Evolutionary conservation across 2,888 invertebrate species (phyloP), one percentile per base, ranked within the genome.

Genomic region (Drosophila merina): DNA sequence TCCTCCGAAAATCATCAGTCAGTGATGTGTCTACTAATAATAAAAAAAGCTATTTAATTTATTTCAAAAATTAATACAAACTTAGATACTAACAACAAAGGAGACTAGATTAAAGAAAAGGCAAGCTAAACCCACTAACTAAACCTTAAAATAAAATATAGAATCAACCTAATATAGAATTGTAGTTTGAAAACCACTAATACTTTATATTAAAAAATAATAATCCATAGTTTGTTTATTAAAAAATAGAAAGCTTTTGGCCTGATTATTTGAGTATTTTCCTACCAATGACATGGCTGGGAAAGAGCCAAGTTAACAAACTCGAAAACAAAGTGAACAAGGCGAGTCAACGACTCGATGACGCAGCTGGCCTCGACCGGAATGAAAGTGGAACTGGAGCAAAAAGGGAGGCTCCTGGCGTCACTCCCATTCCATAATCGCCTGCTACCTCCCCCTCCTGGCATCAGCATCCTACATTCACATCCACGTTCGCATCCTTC

Each of bases 361-460:
- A 57, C 64, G 72, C 73, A 56, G 56, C 64, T 54, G 62, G 50
- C 69, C 69, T 69, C 72, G 69, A 60, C 52, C 71, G 54, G 72
- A 38, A 69, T 64, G 47, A 31, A 56, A 60, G 42, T 69, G 42
- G 52, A 42, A 57, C 79, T 25, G 60, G 60, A 44, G 42, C 57
- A n/a, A 28, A 30, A 38, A 49, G 54, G 1, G 54, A 55, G 55
- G 45, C 14, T n/a, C 20, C 54, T 71, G 71, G 50, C 71, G 71
- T 50, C 68, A 57, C 28, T 40, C 10, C 14, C 40, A 42, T 31
- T 4, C 25, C 40, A 8, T 28, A 25, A 36, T 36, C 20, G 8
- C 8, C 64, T 31, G 10, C 8, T 25, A 30, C 33, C 28, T 4
- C 10, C 9, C 38, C 64, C 8, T 33, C 28, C 6, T 28, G 28